Conservation (phyloP, 2,113 vertebrate genomes). For the Peucedramus taeniatus region DNA sequence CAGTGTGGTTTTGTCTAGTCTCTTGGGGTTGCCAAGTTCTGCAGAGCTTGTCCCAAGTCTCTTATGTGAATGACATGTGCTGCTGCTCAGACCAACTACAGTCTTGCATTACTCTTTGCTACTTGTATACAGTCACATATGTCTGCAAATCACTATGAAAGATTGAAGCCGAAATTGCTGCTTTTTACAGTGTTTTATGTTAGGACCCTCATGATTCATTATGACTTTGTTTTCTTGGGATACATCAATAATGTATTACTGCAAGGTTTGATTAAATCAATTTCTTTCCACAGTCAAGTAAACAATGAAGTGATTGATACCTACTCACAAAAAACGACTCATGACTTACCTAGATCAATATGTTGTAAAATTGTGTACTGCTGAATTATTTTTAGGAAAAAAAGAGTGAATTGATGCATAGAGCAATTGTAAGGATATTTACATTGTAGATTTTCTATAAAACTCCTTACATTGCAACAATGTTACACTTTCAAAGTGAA, state of each 20-base stretch:
- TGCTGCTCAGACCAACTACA: not conserved
- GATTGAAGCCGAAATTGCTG: not conserved
- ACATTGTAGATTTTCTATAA: not conserved
- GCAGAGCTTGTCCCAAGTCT: not conserved
- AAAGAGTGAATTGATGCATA: constrained; percentile 14
- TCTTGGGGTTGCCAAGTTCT: not conserved
- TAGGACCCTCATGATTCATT: constrained; percentile 56
- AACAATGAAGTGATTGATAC: constrained; percentile 73
- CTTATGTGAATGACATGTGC: not conserved
- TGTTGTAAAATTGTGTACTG: constrained; percentile 41
- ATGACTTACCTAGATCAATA: constrained; percentile 60
- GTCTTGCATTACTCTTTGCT: not conserved
- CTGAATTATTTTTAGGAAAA: constrained; percentile 49
- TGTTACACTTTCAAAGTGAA: not conserved
- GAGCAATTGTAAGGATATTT: not conserved
- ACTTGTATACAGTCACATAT: not conserved
- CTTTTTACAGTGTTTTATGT: constrained; percentile 8
- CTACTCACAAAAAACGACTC: constrained; percentile 43
- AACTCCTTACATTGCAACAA: not conserved
- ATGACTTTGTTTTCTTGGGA: constrained; percentile 49
- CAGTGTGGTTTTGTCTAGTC: not conserved
- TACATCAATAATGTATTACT: constrained; percentile 68
- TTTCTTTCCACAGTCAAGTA: constrained; percentile 67
- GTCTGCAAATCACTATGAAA: not conserved
- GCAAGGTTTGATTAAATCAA: constrained; percentile 63